Conservation (phyloP, 2,888 invertebrate genomes). For the Ochlodes sylvanus region DNA sequence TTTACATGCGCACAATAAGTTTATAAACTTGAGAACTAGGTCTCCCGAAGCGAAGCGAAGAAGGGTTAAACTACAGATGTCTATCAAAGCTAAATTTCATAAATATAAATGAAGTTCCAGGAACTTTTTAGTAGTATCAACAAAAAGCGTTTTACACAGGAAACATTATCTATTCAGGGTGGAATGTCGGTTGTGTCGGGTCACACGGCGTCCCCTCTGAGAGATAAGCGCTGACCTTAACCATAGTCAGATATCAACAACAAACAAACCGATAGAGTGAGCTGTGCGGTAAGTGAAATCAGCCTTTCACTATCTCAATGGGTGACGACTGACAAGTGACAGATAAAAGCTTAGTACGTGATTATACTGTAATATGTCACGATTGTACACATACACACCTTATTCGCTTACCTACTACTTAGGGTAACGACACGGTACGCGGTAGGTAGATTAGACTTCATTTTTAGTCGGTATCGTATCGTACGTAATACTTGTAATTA, state of each 20-base stretch:
- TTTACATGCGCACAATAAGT: too few species aligned
- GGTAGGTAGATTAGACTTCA: neutral
- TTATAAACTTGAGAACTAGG: too few species aligned
- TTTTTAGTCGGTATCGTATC: neutral
- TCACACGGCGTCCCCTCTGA: slow-evolving; percentile 3
- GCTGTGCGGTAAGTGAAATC: slow-evolving; percentile 48
- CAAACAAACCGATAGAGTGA: slow-evolving; percentile 53
- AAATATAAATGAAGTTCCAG: neutral
- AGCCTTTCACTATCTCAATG: slow-evolving; percentile 50
- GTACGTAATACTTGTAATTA: too few species aligned
- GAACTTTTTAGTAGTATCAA: neutral
- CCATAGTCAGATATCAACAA: slow-evolving; percentile 62
- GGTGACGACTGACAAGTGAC: slow-evolving; percentile 46
- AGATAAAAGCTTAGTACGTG: slow-evolving; percentile 32
- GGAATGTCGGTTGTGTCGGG: slow-evolving; percentile 15
- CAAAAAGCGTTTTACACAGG: slow-evolving; percentile 12
- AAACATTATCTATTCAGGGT: slow-evolving; percentile 20
- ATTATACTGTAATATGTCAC: slow-evolving; percentile 10
- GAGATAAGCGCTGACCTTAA: slow-evolving; percentile 70
- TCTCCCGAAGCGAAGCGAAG: too few species aligned
- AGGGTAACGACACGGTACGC: neutral
- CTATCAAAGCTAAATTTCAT: slow-evolving; percentile 1
- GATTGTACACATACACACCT: neutral
- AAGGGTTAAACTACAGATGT: neutral
- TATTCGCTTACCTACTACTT: neutral